phyloP scores from a whole-genome alignment of 2,113 vertebrate species.

The human (Homo sapiens) region DNA sequence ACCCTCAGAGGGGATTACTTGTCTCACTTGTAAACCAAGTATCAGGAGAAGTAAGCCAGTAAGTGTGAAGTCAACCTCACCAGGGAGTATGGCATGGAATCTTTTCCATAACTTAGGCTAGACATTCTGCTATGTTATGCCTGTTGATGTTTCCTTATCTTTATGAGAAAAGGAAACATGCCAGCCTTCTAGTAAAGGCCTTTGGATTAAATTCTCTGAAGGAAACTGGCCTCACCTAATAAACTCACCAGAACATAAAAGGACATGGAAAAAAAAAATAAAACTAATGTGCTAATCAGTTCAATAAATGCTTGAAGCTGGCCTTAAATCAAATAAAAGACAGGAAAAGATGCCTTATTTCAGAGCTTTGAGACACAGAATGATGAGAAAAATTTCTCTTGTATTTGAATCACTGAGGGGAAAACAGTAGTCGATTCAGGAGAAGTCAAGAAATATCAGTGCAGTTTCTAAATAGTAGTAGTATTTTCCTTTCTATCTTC shows the following conservation, averaged over 20 bases:
- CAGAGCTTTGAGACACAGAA: neutral
- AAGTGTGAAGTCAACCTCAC: neutral
- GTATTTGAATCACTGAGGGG: neutral
- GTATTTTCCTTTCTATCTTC: neutral
- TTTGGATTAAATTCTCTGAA: constrained; percentile 65
- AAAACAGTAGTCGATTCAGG: neutral
- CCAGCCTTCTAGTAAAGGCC: constrained; percentile 47
- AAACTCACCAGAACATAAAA: constrained; percentile 75
- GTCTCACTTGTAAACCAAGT: neutral
- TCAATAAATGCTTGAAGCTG: constrained; percentile 52
- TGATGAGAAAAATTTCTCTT: constrained; percentile 37
- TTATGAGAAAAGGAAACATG: constrained; percentile 72
- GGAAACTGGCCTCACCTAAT: constrained; percentile 67
- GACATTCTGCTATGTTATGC: constrained; percentile 37
- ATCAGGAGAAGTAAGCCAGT: neutral
- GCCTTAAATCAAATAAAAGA: constrained; percentile 63
- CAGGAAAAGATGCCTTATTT: constrained; percentile 53
- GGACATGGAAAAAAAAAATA: constrained; percentile 61
- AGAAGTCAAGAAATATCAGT: neutral
- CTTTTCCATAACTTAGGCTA: neutral
- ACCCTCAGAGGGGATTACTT: neutral
- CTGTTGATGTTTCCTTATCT: constrained; percentile 70
- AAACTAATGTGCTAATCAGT: constrained; percentile 73
- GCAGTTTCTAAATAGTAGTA: neutral
- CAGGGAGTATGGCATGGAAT: neutral